phyloP scores from a whole-genome alignment of 2,888 invertebrate species.

The Tinea semifulvella region DNA sequence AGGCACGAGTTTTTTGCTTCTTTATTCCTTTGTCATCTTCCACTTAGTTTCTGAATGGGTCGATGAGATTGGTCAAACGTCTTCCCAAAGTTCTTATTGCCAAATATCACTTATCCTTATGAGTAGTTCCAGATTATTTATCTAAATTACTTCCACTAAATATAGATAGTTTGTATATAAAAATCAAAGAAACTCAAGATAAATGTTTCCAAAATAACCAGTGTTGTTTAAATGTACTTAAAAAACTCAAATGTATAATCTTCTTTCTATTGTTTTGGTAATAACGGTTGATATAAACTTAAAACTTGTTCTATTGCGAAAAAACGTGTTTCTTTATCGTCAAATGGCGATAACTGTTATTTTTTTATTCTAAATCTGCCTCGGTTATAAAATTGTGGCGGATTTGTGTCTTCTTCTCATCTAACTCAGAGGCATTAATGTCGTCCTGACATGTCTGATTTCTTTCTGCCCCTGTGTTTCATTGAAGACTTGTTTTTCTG shows the following conservation, averaged over 20 bases:
- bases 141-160: conserved; percentile 60
- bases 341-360: conserved; percentile 61
- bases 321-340: conserved; percentile 68
- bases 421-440: conserved; percentile 49
- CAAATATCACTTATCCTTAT: conserved; percentile 64
- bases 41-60: conserved; percentile 45
- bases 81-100: conserved; percentile 46
- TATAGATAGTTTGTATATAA: conserved; percentile 57
- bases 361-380: conserved; percentile 49
- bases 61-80: conserved; percentile 61
- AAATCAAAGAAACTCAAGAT: conserved; percentile 59
- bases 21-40: conserved; percentile 39
- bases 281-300: conserved; percentile 68
- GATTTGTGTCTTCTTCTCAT: conserved; percentile 53
- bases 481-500: conserved; percentile 25
- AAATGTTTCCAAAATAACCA: conserved; percentile 65
- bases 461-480: conserved; percentile 24
- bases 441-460: conserved; percentile 41
- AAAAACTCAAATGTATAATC: conserved; percentile 60
- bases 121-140: conserved; percentile 54
- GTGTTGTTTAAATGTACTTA: conserved; percentile 66
- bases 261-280: conserved; percentile 66
- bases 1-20: conserved; percentile 55
- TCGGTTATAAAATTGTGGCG: conserved; percentile 58
- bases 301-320: conserved; percentile 70